These are phyloP conservation scores for Gryllus bimaculatus DNA, from an alignment of 1,140 invertebrate genomes.

Conservation along the genomic window DNA sequence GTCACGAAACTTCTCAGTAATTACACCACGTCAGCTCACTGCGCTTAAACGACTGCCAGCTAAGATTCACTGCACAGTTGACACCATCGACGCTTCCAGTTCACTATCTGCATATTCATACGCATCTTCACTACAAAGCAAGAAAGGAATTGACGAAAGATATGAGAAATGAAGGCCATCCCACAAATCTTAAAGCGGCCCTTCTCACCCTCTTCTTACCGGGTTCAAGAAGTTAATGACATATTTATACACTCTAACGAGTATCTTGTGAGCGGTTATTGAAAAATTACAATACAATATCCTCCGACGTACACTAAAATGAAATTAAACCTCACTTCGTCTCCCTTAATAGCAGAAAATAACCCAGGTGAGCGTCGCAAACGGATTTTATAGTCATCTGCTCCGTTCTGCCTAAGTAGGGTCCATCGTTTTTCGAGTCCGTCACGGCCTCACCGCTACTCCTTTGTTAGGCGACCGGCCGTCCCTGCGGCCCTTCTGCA, in stretches of 20 bases:
- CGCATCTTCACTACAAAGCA: too few species aligned
- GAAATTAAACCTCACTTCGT: neutral
- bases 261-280: neutral
- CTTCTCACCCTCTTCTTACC: neutral
- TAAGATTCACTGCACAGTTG: too few species aligned
- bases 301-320: neutral
- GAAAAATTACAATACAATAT: neutral
- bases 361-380: neutral
- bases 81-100: too few species aligned
- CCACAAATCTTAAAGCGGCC: too few species aligned
- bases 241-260: neutral
- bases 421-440: neutral
- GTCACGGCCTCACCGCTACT: neutral
- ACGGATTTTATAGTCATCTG: neutral
- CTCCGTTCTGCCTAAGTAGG: neutral
- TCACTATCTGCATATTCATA: too few species aligned
- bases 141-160: too few species aligned
- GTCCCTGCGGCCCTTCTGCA: too few species aligned
- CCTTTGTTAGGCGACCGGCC: neutral
- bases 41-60: too few species aligned
- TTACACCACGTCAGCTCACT: too few species aligned
- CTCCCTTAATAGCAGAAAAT: neutral
- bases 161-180: too few species aligned
- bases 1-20: too few species aligned
- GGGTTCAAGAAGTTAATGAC: neutral